Evolutionary conservation across 2,888 invertebrate species (phyloP), one percentile per base, ranked within the genome.

Genomic region (Eupithecia inturbata): DNA sequence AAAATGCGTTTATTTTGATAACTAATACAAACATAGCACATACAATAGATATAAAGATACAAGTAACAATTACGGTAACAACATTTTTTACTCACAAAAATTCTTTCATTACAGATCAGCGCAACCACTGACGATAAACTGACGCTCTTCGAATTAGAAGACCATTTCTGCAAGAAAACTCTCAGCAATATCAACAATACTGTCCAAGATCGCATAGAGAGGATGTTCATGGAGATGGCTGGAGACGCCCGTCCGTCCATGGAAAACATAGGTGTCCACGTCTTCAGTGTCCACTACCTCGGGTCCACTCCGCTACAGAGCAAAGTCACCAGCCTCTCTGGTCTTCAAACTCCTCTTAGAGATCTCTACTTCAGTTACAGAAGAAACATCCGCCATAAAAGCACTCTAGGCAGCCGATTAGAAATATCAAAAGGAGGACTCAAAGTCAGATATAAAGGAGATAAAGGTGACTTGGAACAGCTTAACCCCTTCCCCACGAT

Each of bases 401-500:
- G 92, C 77, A 84, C 91, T 22, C 87, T 96, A 53, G 95, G 95
- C 9, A 96, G 96, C n/a, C 86, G 95, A 78, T 85, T 97, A 87
- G 96, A 96, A 88, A 97, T 97, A 80, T 96, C 96, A 1, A 93
- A 95, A 81, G 93, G 95, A 70, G 97, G 97, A 28, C 91, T 97
- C n/a, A 96, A 96, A 88, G 96, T 97, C n/a, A 95, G 96, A 86
- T 95, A 96, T 82, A 95, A 95, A 87, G 95, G 96, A 36, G 95
- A 95, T 33, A 95, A 95, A 85, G 95, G 95, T 39, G 96, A 96
- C 80, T 85, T 96, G 70, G 96, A 96, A 86, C 95, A 96, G 83
- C 88, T 97, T 70, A 98, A 98, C 85, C 97, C 98, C 2, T 98
- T 98, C 85, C 97, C 98, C 28, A 97, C 98, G 66, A 98, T 98